A percentile compares a stretch with the other conserved stretches of the same genome.
phyloP scores from a whole-genome alignment of 1,140 invertebrate genomes.

The Eueides isabella region DNA sequence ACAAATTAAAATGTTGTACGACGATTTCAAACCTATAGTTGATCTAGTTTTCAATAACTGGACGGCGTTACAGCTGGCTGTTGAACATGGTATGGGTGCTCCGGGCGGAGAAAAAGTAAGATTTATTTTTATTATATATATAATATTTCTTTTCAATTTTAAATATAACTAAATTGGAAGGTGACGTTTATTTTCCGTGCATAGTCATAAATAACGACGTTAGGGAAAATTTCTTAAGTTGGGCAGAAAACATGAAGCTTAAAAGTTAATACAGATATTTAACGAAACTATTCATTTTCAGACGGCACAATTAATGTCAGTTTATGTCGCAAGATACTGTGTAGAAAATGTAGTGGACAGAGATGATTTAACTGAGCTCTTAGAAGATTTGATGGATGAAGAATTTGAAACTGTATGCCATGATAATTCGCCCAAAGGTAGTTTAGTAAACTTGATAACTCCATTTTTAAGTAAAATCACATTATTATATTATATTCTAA shows the following conservation, averaged over 20 bases:
- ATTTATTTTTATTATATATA: neutral
- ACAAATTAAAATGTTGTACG: slow-evolving; percentile 62
- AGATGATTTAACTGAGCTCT: slow-evolving; percentile 83
- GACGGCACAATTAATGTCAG: slow-evolving; percentile 83
- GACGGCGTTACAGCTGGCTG: slow-evolving; percentile 84
- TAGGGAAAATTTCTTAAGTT: too few species aligned
- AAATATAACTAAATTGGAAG: too few species aligned
- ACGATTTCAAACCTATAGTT: slow-evolving; percentile 83
- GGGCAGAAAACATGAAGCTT: too few species aligned
- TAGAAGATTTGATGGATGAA: slow-evolving; percentile 86
- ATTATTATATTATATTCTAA: slow-evolving; percentile 13
- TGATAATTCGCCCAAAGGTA: slow-evolving; percentile 84
- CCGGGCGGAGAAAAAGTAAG: slow-evolving; percentile 83
- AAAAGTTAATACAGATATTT: neutral
- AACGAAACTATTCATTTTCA: slow-evolving; percentile 50
- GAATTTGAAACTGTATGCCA: slow-evolving; percentile 86
- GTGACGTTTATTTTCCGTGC: too few species aligned
- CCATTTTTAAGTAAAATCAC: too few species aligned
- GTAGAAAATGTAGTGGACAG: slow-evolving; percentile 83
- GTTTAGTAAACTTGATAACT: too few species aligned
- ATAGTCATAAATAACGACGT: too few species aligned
- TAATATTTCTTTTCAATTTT: neutral
- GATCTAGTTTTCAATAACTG: slow-evolving; percentile 85
- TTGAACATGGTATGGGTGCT: slow-evolving; percentile 86
- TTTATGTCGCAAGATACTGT: slow-evolving; percentile 84